Conservation (phyloP, 2,797 vertebrate species). For the Enteromius mattozi region DNA sequence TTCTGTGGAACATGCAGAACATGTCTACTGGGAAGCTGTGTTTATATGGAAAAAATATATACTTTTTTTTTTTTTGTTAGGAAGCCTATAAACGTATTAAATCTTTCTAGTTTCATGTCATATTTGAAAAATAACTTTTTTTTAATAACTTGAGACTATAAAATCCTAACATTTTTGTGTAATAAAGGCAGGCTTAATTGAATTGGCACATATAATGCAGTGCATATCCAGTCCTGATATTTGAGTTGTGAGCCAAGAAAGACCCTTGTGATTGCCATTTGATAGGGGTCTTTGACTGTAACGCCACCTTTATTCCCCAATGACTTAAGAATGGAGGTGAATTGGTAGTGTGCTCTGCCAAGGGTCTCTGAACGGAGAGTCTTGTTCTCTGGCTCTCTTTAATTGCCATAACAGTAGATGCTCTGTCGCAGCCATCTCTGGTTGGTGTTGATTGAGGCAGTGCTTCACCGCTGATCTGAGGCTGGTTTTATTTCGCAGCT, state of each 20-base stretch:
- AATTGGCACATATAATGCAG: not conserved
- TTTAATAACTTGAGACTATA: not conserved
- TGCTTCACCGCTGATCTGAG: conserved; percentile 55
- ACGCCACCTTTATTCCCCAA: conserved; percentile 36
- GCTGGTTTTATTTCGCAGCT: conserved; percentile 48
- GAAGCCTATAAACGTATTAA: not conserved
- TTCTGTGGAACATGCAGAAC: not conserved
- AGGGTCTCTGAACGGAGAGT: conserved; percentile 55
- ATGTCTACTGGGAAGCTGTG: conserved; percentile 11
- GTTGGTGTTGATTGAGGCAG: conserved; percentile 49
- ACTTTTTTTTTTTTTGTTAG: not conserved
- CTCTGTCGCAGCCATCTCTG: conserved; percentile 48
- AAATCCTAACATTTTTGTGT: not conserved
- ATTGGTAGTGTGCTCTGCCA: conserved; percentile 55
- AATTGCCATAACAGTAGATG: conserved; percentile 59
- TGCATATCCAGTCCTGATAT: not conserved
- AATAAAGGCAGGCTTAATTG: not conserved
- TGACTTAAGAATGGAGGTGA: conserved; percentile 52
- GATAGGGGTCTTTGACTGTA: conserved; percentile 40
- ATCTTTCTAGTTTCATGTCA: not conserved
- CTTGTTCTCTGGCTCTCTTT: conserved; percentile 59
- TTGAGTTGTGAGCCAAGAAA: conserved; percentile 1
- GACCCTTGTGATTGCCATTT: conserved; percentile 17
- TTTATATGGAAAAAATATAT: not conserved
- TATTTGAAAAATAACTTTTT: not conserved